Conservation (phyloP, 2,113 vertebrate genomes). For the Eonycteris spelaea region DNA sequence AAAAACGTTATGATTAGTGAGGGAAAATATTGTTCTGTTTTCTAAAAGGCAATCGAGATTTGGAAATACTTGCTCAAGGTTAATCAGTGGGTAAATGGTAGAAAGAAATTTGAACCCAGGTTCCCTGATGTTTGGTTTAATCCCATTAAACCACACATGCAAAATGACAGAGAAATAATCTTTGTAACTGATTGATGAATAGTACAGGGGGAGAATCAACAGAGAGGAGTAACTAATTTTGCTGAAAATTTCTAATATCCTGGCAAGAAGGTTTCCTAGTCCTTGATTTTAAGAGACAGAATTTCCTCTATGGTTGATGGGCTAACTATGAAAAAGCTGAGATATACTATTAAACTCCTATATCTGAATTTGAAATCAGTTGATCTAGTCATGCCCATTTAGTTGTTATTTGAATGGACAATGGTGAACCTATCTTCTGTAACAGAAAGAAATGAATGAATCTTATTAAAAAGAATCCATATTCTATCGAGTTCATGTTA, state of each 20-base stretch:
- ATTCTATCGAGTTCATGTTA: constrained; percentile 13
- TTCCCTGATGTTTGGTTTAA: neutral
- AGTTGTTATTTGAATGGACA: constrained; percentile 51
- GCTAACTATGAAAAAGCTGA: constrained; percentile 28
- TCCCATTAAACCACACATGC: neutral
- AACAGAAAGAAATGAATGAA: constrained; percentile 47
- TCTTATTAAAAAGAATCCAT: constrained; percentile 29
- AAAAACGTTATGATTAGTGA: neutral
- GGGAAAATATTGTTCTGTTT: neutral
- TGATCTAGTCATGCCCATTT: constrained; percentile 57
- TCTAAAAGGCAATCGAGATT: neutral
- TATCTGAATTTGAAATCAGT: constrained; percentile 61
- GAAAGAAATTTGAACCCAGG: neutral
- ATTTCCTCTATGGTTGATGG: neutral
- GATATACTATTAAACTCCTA: constrained; percentile 3
- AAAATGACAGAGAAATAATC: constrained; percentile 10
- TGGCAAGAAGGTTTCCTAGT: neutral
- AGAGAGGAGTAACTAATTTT: neutral
- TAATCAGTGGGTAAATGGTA: neutral
- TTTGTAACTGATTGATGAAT: neutral
- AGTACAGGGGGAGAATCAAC: neutral
- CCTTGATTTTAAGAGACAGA: neutral
- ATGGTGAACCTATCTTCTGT: constrained; percentile 4
- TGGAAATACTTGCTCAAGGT: neutral
- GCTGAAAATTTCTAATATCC: neutral